A percentile compares a stretch with the other conserved stretches of the same genome.
phyloP scores from a whole-genome alignment of 2,888 invertebrate species.

The Aphodius granarius region DNA sequence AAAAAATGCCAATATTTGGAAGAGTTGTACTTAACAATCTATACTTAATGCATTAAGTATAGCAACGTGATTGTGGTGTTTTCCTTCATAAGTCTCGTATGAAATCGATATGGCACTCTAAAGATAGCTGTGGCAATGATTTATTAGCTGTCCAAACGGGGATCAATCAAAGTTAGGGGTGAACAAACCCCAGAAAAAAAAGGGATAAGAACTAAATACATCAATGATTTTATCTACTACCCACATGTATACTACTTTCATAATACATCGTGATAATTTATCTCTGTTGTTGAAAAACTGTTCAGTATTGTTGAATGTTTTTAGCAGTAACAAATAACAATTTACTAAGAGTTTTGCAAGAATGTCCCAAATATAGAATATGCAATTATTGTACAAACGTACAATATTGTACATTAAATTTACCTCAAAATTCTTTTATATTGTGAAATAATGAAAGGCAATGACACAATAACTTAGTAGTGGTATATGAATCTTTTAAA shows the following conservation, averaged over 20 bases:
- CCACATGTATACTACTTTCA: too few species aligned
- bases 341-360: too few species aligned
- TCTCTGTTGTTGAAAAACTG: too few species aligned
- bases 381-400: too few species aligned
- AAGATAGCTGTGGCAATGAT: background rate
- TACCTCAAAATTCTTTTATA: too few species aligned
- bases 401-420: too few species aligned
- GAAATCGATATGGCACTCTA: background rate
- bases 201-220: background rate
- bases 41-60: background rate
- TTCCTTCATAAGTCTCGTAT: background rate
- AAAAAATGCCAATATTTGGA: background rate
- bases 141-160: background rate
- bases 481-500: background rate
- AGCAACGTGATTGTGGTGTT: background rate
- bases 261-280: too few species aligned
- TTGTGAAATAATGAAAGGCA: too few species aligned
- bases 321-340: constrained; percentile 1
- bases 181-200: background rate
- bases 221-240: too few species aligned
- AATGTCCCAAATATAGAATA: too few species aligned
- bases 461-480: too few species aligned
- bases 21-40: too few species aligned
- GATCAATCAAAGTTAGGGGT: background rate
- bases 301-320: background rate